Evolutionary conservation across 2,113 vertebrate genomes (phyloP).

Genomic region (Ictalurus furcatus): DNA sequence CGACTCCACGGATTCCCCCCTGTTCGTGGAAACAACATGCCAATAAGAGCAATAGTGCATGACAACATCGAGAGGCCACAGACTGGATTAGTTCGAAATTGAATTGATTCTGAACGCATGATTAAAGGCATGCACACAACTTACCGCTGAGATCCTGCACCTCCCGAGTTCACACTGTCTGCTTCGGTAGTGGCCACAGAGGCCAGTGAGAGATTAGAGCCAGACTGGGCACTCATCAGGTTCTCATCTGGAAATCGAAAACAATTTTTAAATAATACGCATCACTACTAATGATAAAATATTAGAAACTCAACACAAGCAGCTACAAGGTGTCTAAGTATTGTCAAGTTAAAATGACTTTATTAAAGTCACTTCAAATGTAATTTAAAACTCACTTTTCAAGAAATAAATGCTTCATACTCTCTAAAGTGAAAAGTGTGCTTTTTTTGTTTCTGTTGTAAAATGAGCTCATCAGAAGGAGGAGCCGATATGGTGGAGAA

Average conservation of each 20-base stretch:
- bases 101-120: constrained; percentile 6
- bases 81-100: constrained; percentile 1
- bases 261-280: not conserved
- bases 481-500: not conserved
- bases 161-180: constrained; percentile 81
- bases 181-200: constrained; percentile 81
- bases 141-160: constrained; percentile 78
- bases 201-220: constrained; percentile 84
- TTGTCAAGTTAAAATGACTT: not conserved
- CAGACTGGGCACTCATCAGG: constrained; percentile 82
- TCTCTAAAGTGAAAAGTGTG: not conserved
- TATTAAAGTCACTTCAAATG: not conserved
- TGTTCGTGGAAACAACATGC: constrained; percentile 50
- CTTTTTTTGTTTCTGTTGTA: not conserved
- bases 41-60: constrained; percentile 10
- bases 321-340: not conserved
- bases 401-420: not conserved
- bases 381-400: not conserved
- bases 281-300: not conserved
- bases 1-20: constrained; percentile 82
- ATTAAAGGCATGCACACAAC: constrained; percentile 16
- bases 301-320: not conserved
- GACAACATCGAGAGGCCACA: not conserved
- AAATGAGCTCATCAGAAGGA: not conserved
- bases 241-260: constrained; percentile 74